These are phyloP conservation scores for Rhynchomys soricoides DNA, from an alignment of 2,113 vertebrate species.

Conservation along the genomic window DNA sequence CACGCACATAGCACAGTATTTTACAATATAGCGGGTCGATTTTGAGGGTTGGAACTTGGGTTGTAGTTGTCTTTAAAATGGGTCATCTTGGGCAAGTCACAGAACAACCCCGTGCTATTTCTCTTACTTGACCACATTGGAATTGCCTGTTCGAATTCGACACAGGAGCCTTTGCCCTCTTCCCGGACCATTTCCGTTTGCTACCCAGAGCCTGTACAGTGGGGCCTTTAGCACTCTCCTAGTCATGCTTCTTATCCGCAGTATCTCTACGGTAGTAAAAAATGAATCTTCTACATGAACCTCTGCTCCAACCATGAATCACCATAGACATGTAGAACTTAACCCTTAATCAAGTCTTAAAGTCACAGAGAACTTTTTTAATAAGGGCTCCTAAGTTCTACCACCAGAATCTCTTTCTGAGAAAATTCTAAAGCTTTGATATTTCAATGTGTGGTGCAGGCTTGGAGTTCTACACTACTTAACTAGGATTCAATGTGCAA, in stretches of 20 bases:
- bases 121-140: background rate
- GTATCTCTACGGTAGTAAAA: background rate
- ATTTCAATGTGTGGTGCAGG: background rate
- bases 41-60: background rate
- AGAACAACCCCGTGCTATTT: background rate
- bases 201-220: background rate
- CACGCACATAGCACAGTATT: background rate
- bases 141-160: background rate
- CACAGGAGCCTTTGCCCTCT: background rate
- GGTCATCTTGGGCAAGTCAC: background rate
- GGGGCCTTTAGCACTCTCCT: background rate
- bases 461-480: background rate
- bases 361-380: background rate
- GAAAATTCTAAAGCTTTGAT: conserved; percentile 14
- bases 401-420: background rate
- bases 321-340: background rate
- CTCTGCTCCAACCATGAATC: background rate
- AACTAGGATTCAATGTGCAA: background rate
- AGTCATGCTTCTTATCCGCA: background rate
- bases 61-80: background rate
- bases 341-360: background rate
- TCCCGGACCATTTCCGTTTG: background rate
- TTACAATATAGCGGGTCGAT: background rate
- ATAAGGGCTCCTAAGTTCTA: background rate
- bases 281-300: background rate